Conservation (phyloP, 2,888 invertebrate species). For the Apantesis nais region DNA sequence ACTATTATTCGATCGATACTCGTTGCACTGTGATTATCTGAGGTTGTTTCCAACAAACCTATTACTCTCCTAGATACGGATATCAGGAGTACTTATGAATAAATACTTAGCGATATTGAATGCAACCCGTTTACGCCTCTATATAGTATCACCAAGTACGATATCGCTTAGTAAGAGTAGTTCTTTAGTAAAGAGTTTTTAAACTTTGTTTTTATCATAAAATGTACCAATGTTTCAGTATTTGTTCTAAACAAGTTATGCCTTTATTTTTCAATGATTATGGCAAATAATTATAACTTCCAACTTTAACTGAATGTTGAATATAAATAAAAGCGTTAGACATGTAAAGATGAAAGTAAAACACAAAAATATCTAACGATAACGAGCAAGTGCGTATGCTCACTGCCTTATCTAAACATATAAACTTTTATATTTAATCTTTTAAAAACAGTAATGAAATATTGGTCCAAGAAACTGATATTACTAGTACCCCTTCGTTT, state of each 20-base stretch:
- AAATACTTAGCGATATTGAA: constrained; percentile 58
- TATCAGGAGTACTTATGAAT: constrained; percentile 49
- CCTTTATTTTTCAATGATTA: background rate
- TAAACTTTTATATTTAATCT: background rate
- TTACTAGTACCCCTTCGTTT: background rate
- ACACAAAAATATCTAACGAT: background rate
- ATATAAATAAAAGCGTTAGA: too few relatives aligned
- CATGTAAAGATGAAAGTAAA: too few relatives aligned
- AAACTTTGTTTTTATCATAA: background rate
- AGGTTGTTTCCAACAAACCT: constrained; percentile 33
- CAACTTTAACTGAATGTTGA: background rate
- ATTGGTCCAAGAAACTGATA: background rate
- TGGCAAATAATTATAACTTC: background rate
- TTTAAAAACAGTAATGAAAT: background rate
- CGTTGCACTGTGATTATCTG: constrained; percentile 36
- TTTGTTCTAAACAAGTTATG: background rate
- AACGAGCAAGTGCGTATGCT: background rate
- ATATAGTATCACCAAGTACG: constrained; percentile 31
- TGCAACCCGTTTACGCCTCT: constrained; percentile 50
- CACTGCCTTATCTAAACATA: background rate
- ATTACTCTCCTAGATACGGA: constrained; percentile 45
- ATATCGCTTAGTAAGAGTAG: too few relatives aligned
- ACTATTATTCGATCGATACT: constrained; percentile 29
- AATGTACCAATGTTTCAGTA: background rate
- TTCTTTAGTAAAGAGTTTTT: background rate